Base-by-base conservation (phyloP, 1,140 invertebrate genomes). In the Drosophila seguyi region DNA sequence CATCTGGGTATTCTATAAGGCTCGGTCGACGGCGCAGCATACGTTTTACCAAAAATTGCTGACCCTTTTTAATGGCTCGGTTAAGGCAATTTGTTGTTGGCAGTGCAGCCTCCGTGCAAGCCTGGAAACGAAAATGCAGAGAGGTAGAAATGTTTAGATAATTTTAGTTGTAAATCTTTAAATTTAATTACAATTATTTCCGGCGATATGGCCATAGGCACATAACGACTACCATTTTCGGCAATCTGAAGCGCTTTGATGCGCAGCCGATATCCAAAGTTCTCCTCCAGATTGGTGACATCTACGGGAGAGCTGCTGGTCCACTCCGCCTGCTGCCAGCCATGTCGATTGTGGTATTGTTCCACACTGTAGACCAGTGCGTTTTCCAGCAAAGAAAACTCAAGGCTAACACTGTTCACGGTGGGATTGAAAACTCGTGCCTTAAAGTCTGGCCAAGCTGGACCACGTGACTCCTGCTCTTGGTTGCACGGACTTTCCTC, bases 41-140 rank as follows among this genome's bases (percentile, higher is more conserved):
- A 14, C 91, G 90, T 42, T 92, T 92, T 4, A 92, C 88, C 67
- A 92, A 62, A 72, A 92, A 92, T 29, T 92, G 91, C 47, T 92
- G 90, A 5, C 87, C 90, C 34, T 92, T 92, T 42, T 60, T 83
- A 36, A 92, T 92, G 55, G 91, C 91, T 2, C 90, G 83, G 68
- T 88, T 78, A 44, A 92, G 55, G 25, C 81, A 81, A 16, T 77
- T 79, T 5, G 91, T 82, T 22, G 91, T 78, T 0, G 91, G 91
- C 22, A 67, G 42, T 5, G 86, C 55, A 4, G 91, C 67, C 27
- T 82, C 62, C 0, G 91, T 92, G 41, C 67, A 77, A 13, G 65
- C 84, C 84, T 87, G 11, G 14, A 41, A 50, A 55, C 13, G 8
- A 47, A 36, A 36, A 34, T 18, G 31, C 29, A 27, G 27, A 27